Percentiles rank a stretch among this genome's conserved stretches.
Conservation (phyloP, 1,140 invertebrate species). For the Phocides pigmalion region DNA sequence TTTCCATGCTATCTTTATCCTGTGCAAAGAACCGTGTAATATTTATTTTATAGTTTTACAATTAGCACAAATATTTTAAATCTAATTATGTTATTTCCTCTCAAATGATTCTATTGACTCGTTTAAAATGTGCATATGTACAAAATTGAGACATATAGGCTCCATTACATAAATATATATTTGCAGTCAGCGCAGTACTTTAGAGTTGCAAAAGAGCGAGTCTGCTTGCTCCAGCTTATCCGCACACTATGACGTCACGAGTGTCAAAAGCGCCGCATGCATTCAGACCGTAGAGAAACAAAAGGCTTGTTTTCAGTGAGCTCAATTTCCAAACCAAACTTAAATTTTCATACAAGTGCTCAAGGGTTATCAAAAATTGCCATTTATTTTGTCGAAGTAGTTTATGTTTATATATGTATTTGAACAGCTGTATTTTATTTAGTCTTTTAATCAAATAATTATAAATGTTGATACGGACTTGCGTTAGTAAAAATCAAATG, state of each 20-base stretch:
- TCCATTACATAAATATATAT: background rate
- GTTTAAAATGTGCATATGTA: background rate
- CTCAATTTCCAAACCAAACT: constrained; percentile 6
- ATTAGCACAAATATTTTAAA: background rate
- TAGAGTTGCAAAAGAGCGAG: background rate
- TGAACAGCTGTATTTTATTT: background rate
- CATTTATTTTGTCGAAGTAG: background rate
- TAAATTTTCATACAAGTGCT: background rate
- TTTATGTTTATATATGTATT: background rate
- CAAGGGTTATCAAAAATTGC: background rate
- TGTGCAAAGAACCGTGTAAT: background rate
- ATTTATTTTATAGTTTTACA: background rate
- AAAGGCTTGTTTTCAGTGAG: constrained; percentile 3
- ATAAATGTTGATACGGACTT: too few species aligned
- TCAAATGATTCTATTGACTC: background rate
- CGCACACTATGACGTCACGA: background rate
- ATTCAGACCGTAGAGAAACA: background rate
- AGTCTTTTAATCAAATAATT: background rate
- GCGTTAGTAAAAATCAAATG: too few species aligned
- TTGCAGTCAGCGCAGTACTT: background rate
- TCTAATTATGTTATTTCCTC: too few species aligned
- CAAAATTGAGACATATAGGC: background rate
- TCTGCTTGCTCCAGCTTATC: background rate
- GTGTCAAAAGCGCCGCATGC: constrained; percentile 2
- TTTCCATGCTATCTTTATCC: too few species aligned